These are phyloP conservation scores for Coregonus clupeaformis DNA, from an alignment of 2,113 vertebrate species.

Conservation along the genomic window DNA sequence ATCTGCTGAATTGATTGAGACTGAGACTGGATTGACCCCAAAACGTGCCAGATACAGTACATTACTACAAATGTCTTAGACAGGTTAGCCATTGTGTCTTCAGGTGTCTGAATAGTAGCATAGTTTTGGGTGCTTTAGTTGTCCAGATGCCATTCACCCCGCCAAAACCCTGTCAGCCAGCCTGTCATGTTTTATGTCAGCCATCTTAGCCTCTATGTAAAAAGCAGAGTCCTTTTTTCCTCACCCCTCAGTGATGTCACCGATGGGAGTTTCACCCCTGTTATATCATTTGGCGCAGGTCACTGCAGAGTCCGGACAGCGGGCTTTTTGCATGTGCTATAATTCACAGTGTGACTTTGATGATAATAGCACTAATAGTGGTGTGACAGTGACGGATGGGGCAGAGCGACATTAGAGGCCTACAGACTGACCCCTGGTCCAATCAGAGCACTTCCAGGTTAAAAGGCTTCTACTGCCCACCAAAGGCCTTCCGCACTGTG, in stretches of 20 bases:
- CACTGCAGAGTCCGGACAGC: constrained; percentile 35
- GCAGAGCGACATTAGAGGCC: constrained; percentile 49
- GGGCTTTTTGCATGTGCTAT: constrained; percentile 45
- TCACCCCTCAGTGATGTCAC: neutral
- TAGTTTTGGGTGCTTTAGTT: neutral
- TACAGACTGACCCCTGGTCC: constrained; percentile 68
- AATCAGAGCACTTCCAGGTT: constrained; percentile 78
- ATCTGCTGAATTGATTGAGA: too few relatives aligned
- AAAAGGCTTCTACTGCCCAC: constrained; percentile 56
- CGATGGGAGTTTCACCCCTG: neutral
- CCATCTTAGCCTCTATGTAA: neutral
- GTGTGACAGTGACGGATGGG: constrained; percentile 74
- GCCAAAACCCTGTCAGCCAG: neutral
- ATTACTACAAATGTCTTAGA: too few relatives aligned
- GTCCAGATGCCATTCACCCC: neutral
- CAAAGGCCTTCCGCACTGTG: constrained; percentile 57
- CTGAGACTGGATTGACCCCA: too few relatives aligned
- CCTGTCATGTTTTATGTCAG: neutral
- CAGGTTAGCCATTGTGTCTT: neutral
- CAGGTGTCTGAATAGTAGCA: too few relatives aligned
- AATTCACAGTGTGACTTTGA: constrained; percentile 56
- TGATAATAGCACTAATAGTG: constrained; percentile 66
- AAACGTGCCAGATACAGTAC: too few relatives aligned
- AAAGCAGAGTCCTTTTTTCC: neutral
- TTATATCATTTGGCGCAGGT: constrained; percentile 18